Evolutionary conservation across 1,140 invertebrate genomes (phyloP), one percentile per base, ranked within the genome.

Genomic region (Drosophila lowei): DNA sequence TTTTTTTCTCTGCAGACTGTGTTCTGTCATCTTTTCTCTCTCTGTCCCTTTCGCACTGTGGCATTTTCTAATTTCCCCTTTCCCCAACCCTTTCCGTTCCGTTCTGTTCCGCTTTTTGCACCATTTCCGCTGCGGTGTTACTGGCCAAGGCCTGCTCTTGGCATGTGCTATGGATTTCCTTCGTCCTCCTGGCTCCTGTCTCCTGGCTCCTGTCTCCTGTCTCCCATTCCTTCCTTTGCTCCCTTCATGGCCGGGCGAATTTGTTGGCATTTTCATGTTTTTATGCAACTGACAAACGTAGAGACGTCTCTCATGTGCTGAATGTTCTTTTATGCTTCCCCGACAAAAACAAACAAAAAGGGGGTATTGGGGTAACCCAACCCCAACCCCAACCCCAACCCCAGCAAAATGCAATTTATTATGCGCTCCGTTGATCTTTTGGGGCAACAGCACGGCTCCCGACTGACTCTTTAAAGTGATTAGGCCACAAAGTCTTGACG

Each of bases 271-370:
- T 85, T 81, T 68, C 67, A 68, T 68, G 65, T 68, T 68, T 34
- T 86, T 86, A 85, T 85, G 81, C 81, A 85, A 88, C 81, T 85
- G 81, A 85, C 81, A 86, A 86, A 80, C 81, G 81, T 84, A 60
- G 79, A 68, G 77, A 59, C 48, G 73, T 63, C 57, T 55, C 80
- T 66, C 80, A 80, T 86, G 77, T 86, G 71, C 48, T 60, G 62
- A 53, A 63, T 79, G 50, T 50, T 54, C 50, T 67, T 64, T 67
- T 44, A 62, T 62, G 50, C 28, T 34, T 11, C 0, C 3, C 30
- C 30, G 30, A 11, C 8, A 34, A 34, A 34, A 9, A 11, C 30
- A 34, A 34, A 34, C 30, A 34, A 11, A 11, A 34, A 34, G 3
- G 9, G 9, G 30, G 3, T 5, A 11, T 34, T 34, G 9, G 9